Conservation (phyloP, 2,797 vertebrate genomes). For the Columba guinea region DNA sequence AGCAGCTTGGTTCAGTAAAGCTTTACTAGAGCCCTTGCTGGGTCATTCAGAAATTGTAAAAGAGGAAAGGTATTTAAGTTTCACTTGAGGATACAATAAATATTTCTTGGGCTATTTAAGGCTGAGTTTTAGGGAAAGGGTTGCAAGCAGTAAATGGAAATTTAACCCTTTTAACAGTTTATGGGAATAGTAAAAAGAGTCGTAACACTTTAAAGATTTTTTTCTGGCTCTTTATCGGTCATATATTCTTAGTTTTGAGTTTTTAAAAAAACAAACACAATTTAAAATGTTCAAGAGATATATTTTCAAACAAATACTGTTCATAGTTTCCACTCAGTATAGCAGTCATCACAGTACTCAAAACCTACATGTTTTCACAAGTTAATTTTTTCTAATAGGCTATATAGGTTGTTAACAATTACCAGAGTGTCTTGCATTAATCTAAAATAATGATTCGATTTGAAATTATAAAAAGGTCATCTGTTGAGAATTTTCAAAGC, state of each 20-base stretch:
- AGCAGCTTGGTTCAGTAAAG: constrained; percentile 78
- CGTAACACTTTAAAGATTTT: constrained; percentile 47
- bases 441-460: background rate
- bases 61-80: constrained; percentile 76
- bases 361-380: background rate
- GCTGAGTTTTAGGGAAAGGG: constrained; percentile 26
- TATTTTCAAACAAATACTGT: background rate
- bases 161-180: constrained; percentile 65
- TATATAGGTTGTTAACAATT: background rate
- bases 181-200: constrained; percentile 67
- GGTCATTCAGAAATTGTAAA: constrained; percentile 79
- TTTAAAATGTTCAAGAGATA: background rate
- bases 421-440: background rate
- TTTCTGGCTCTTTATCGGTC: constrained; percentile 42
- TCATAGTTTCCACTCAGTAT: background rate
- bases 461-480: background rate
- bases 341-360: background rate
- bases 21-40: constrained; percentile 79
- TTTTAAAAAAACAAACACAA: background rate
- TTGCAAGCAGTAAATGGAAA: constrained; percentile 67
- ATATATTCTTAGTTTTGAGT: background rate
- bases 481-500: background rate
- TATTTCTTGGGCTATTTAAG: constrained; percentile 76
- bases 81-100: constrained; percentile 79
- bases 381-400: background rate